Base-by-base conservation (phyloP, 2,888 invertebrate genomes). In the Spatulosminthurus flaviceps region DNA sequence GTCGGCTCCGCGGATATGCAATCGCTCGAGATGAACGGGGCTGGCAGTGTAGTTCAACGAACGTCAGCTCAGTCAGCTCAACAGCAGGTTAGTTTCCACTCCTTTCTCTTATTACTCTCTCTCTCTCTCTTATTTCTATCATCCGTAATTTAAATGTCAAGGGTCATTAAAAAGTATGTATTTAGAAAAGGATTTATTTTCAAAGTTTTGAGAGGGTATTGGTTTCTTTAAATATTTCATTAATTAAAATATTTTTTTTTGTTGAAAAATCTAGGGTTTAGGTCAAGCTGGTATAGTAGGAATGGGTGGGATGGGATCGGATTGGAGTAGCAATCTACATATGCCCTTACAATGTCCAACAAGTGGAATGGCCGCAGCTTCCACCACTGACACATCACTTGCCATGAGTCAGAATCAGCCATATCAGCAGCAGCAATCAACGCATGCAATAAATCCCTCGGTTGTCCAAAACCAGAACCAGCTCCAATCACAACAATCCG, bases 311-410 rank as follows among this genome's bases (percentile, higher is more conserved):
- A 43, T 70, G 61, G 80, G 81, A 60, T 41, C 24, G 13, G 81
- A 82, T 60, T 83, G 83, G 82, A 82, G 80, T 72, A 82, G 78
- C 70, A 84, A 80, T 80, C 74, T 82, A 51, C 74, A 75, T 16
- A 81, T 80, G 51, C 73, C 78, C 42, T 66, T 73, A 66, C 7
- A 60, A 73, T 73, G 79, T 79, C 79, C 79, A 79, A 78, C 72
- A 64, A 74, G 69, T 64, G 79, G 66, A 66, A 73, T 73, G 24
- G 22, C 64, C 16, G 66, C 72, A 22, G 64, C 42, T 21, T 66
- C 78, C 41, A 21, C 70, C 21, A 51, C 78, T 22, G 73, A 73
- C 43, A 9, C 71, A 7, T 34, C 60, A 21, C 22, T 71, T 16
- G 41, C n/a, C 28, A 28, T 26, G 22, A 61, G 61, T 69, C 74